Base-by-base conservation (phyloP, 2,797 vertebrate genomes). In the Acropternis orthonyx region DNA sequence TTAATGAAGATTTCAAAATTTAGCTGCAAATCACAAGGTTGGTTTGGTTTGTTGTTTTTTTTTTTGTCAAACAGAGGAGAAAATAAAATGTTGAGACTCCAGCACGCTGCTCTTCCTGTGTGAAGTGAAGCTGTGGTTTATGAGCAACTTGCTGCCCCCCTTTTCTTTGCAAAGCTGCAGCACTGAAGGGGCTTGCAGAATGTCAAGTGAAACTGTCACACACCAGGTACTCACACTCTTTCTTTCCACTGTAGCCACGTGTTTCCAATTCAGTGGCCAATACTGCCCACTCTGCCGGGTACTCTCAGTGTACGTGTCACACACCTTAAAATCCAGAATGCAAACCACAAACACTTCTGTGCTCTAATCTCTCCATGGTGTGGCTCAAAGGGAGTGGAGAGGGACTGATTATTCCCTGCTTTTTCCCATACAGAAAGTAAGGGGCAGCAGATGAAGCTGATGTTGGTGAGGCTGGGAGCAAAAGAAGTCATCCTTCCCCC, bases 121-220 rank as follows among this genome's bases (percentile, higher is more conserved):
- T 49, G 92, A 93, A 89, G 55, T 71, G 68, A 32, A 61, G 67
- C 71, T 96, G 95, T 87, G 95, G 96, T 92, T 96, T 94, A 14
- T 32, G 30, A 89, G 51, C 81, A 63, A 12, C 28, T 63, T 41
- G 92, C 41, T 93, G 91, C 78, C 81, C 75, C 49, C 34, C 39
- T 88, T 73, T 63, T 32, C 85, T 85, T 56, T 80, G 78, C 68
- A 91, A 55, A 92, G 85, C 85, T 80, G 78, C 65, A 67, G 75
- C 61, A 4, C 24, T 16, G 2, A 36, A 83, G 78, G 87, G 81
- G 32, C 34, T 89, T 92, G 67, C 69, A 89, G 81, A 91, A 67
- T 46, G 87, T 67, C 71, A 92, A 39, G 34, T n/a, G 72, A 49
- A 76, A 9, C 58, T 69, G 66, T 28, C 74, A 51, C 23, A 1